A percentile compares a stretch with the other conserved stretches of the same genome.
These are phyloP conservation scores for Anguilla marmorata DNA, from an alignment of 2,797 vertebrate genomes.

Conservation along the genomic window DNA sequence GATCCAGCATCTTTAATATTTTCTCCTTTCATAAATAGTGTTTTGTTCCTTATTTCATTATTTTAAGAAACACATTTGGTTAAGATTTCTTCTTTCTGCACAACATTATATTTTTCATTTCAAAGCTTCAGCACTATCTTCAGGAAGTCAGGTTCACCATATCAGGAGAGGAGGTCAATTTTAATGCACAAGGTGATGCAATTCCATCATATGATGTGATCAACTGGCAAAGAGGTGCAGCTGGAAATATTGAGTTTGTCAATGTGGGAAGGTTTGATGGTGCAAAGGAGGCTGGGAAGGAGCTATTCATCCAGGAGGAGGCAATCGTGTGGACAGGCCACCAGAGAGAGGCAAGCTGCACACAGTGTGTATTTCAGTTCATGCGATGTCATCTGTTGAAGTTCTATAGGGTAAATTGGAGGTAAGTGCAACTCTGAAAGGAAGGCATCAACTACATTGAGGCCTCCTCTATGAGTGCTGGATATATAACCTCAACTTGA, in stretches of 20 bases:
- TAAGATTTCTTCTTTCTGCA: not conserved
- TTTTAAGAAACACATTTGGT: not conserved
- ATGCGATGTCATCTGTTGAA: conserved; percentile 73
- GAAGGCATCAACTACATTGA: conserved; percentile 34
- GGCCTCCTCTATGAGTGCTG: not conserved
- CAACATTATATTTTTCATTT: conserved; percentile 25
- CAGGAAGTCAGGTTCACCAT: conserved; percentile 68
- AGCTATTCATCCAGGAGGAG: conserved; percentile 70
- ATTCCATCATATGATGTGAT: conserved; percentile 74
- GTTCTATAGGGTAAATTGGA: conserved; percentile 72
- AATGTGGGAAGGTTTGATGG: conserved; percentile 74
- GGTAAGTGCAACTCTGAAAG: conserved; percentile 61
- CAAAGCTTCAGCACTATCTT: conserved; percentile 71
- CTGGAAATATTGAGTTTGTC: conserved; percentile 68
- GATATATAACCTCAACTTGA: not conserved
- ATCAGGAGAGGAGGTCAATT: conserved; percentile 67
- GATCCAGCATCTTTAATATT: too few species aligned
- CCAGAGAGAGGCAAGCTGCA: conserved; percentile 76
- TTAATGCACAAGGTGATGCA: conserved; percentile 73
- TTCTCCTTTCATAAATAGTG: too few species aligned
- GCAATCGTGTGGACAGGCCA: conserved; percentile 71
- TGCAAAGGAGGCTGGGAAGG: conserved; percentile 59
- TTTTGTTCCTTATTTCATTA: too few species aligned
- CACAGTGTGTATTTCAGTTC: conserved; percentile 72
- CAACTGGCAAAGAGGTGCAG: conserved; percentile 71